Evolutionary conservation across 2,797 vertebrate species (phyloP), one percentile per base, ranked within the genome.

Genomic region (Melanotaenia pygmaea): DNA sequence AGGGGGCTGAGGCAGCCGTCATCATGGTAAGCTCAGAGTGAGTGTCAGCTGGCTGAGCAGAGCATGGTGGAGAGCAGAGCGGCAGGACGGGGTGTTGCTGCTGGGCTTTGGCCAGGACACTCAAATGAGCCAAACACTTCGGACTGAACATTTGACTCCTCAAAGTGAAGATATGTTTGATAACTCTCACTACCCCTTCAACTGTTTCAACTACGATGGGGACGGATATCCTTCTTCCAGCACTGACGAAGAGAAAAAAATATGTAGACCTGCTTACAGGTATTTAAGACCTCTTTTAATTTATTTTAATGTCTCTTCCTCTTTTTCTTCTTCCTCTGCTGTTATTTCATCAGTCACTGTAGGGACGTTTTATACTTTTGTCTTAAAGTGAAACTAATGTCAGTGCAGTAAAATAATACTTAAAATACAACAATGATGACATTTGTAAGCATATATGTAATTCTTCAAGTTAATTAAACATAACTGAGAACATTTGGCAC

Each of bases 121-220:
- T 77, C 70, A 30, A 38, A 80, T 66, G 77, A 84, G 69, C 61
- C 69, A 12, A 10, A 54, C 73, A 34, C 12, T 67, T 14, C 12
- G 40, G 79, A 72, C 28, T 24, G 12, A 24, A 37, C 64, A 0
- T 26, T 72, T 20, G 38, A 77, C 30, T 24, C 73, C 63, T 81
- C 70, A 35, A 82, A 85, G 76, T 59, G 10, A 68, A 82, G 93
- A 77, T 3, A 99, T 99, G 98, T 99, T 99, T 82, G 97, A 99
- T 86, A 96, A 96, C 89, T 94, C 97, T 1, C 95, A 98, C 87
- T 99, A 99, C 75, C 98, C 98, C 68, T 99, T 99, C 75, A 99
- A 99, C 91, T 99, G 98, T 73, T 99, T 99, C 76, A 98, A 98
- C 88, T 96, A 99, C n/a, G 96, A 98, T 69, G 96, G 96, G 12